Evolutionary conservation across 2,113 vertebrate genomes (phyloP).

Genomic region (Mirza zaza): DNA sequence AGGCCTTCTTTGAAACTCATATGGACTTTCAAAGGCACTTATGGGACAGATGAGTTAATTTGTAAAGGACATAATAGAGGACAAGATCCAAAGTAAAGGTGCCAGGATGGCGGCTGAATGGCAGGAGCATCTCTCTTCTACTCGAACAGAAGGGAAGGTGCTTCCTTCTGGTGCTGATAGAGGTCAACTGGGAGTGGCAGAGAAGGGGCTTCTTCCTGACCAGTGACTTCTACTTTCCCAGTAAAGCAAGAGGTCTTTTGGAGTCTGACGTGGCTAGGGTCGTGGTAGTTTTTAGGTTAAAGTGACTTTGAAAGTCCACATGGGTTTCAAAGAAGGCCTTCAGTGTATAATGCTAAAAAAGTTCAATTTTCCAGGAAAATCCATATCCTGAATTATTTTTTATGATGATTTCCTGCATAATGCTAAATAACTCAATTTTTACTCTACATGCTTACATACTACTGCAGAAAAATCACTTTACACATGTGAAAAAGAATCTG

Average conservation of each 20-base stretch:
- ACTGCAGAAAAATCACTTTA: neutral
- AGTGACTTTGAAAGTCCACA: neutral
- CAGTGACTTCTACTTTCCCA: neutral
- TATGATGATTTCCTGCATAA: neutral
- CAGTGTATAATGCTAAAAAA: neutral
- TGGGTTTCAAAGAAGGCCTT: neutral
- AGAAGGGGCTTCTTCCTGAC: neutral
- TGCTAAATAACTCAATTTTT: neutral
- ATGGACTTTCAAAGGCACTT: neutral
- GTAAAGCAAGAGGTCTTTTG: neutral
- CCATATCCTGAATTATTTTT: neutral
- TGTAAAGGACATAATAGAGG: neutral
- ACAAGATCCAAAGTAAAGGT: neutral
- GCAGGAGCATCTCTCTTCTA: neutral
- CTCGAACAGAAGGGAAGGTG: neutral
- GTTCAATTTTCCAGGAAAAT: neutral
- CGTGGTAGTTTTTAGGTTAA: neutral
- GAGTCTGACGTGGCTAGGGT: neutral
- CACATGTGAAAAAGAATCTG: neutral
- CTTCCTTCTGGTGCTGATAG: fast-evolving
- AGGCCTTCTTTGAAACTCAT: neutral
- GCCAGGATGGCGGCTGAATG: neutral
- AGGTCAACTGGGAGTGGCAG: neutral
- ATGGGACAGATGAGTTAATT: neutral
- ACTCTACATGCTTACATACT: no score